Conservation (phyloP, 2,888 invertebrate genomes). For the Heliconius charithonia region DNA sequence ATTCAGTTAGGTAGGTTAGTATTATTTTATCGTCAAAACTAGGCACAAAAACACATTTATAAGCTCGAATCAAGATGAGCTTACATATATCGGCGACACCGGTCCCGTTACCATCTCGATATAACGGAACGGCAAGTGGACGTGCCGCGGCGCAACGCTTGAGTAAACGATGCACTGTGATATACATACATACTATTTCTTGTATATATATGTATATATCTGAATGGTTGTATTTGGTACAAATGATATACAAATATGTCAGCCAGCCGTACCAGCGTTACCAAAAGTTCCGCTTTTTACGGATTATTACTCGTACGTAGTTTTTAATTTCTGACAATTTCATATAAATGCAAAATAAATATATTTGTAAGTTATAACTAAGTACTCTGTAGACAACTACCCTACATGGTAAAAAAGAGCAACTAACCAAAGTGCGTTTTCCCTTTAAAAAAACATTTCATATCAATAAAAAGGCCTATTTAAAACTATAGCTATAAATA, state of each 20-base stretch:
- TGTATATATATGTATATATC: background rate
- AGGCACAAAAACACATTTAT: constrained; percentile 29
- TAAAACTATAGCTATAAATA: no score
- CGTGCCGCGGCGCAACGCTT: constrained; percentile 30
- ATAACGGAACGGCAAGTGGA: constrained; percentile 47
- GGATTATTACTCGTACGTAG: no score
- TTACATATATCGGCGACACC: constrained; percentile 37
- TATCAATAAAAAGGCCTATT: no score
- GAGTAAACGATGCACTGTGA: constrained; percentile 33
- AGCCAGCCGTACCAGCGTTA: background rate
- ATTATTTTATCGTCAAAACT: background rate
- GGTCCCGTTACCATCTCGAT: constrained; percentile 46
- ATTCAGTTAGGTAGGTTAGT: constrained; percentile 14
- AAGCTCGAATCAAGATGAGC: constrained; percentile 39
- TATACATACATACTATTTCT: constrained; percentile 17
- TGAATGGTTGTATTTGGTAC: background rate
- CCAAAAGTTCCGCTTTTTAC: no score
- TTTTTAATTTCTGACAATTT: no score
- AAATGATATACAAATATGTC: background rate
- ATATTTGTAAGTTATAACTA: no score
- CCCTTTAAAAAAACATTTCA: no score
- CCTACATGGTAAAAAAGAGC: no score
- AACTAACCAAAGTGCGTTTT: no score
- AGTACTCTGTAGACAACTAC: no score
- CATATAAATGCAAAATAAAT: no score